Conservation (phyloP, 2,113 vertebrate species). For the Terrapene triunguis region DNA sequence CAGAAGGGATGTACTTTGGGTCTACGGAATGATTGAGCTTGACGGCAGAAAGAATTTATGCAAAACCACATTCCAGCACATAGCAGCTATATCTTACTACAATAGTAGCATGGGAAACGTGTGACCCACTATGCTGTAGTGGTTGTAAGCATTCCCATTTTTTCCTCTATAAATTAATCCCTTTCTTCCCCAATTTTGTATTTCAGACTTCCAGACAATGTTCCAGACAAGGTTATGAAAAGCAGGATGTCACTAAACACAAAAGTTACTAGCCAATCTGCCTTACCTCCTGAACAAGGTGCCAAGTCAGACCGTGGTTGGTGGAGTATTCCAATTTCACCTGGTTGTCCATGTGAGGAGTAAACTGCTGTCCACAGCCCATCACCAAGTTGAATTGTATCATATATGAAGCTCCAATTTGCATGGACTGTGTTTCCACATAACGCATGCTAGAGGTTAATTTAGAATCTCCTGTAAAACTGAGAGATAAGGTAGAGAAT, state of each 20-base stretch:
- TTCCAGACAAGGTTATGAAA: not conserved
- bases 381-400: slow-evolving; percentile 97
- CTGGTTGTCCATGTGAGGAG: slow-evolving; percentile 96
- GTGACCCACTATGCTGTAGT: not conserved
- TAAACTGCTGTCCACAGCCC: slow-evolving; percentile 92
- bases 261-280: not conserved
- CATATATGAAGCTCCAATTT: slow-evolving; percentile 96
- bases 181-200: not conserved
- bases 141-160: not conserved
- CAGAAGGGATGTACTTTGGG: slow-evolving; percentile 48
- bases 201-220: not conserved
- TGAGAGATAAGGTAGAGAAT: slow-evolving; percentile 64
- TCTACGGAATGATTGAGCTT: slow-evolving; percentile 51
- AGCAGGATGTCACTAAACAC: not conserved
- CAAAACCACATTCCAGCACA: slow-evolving; percentile 66
- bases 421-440: slow-evolving; percentile 99
- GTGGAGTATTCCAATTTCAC: slow-evolving; percentile 98
- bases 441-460: slow-evolving; percentile 94
- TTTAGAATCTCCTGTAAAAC: slow-evolving; percentile 91
- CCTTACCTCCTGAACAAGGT: slow-evolving; percentile 95
- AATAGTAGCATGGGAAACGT: slow-evolving; percentile 37
- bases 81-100: slow-evolving; percentile 47
- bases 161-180: not conserved
- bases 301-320: slow-evolving; percentile 98
- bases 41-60: slow-evolving; percentile 60